A percentile compares a stretch with the other conserved stretches of the same genome.
These are phyloP conservation scores for Lycocerus yunnanus DNA, from an alignment of 2,888 invertebrate genomes.

Conservation along the genomic window DNA sequence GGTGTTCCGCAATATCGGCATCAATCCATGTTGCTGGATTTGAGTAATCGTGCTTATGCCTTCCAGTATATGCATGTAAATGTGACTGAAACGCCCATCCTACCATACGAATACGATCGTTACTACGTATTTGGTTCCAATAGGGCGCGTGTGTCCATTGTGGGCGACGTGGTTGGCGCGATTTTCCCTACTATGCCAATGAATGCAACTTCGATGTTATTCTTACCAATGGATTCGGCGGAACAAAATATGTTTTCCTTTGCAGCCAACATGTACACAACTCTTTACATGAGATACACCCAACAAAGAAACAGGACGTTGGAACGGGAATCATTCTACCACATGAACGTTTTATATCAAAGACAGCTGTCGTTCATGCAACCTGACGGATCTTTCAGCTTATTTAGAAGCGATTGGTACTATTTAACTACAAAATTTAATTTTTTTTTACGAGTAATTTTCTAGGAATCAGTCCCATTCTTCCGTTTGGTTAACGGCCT, in stretches of 20 bases:
- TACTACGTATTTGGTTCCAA: conserved; percentile 96
- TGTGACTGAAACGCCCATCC: conserved; percentile 90
- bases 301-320: conserved; percentile 83
- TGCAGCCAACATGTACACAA: conserved; percentile 90
- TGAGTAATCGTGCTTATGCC: conserved; percentile 88
- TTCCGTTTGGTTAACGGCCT: conserved; percentile 92
- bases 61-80: conserved; percentile 96
- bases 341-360: conserved; percentile 90
- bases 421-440: conserved; percentile 33
- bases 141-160: conserved; percentile 77
- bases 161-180: conserved; percentile 91
- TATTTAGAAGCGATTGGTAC: conserved; percentile 91
- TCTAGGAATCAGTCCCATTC: conserved; percentile 80
- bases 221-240: conserved; percentile 87
- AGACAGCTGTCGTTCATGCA: conserved; percentile 90
- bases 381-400: conserved; percentile 86
- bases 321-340: conserved; percentile 81
- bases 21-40: conserved; percentile 88
- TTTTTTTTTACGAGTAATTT: not conserved
- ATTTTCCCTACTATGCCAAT: conserved; percentile 93
- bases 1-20: conserved; percentile 91
- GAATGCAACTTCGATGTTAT: conserved; percentile 79
- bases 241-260: conserved; percentile 98
- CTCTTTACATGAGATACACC: conserved; percentile 87
- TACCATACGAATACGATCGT: conserved; percentile 87